Evolutionary conservation across 1,140 invertebrate genomes (phyloP).

Genomic region (Caligus rogercresseyi): DNA sequence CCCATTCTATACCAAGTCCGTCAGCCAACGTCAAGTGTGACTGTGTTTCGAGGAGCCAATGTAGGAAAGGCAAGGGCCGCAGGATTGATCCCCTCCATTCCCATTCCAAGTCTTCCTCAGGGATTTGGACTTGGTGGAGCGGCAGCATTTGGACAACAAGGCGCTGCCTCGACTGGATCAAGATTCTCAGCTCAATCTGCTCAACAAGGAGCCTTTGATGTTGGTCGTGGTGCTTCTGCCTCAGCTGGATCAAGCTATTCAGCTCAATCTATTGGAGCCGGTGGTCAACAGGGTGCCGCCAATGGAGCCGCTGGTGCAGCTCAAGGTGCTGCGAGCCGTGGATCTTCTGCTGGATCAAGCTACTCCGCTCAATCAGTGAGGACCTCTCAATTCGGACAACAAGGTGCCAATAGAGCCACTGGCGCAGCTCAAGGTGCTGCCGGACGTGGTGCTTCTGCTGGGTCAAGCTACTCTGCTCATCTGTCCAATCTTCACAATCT

Average conservation of each 20-base stretch:
- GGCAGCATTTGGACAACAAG: neutral
- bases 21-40: conserved; percentile 9
- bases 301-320: too few species aligned
- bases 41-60: conserved; percentile 16
- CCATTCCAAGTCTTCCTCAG: neutral
- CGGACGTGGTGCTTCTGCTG: neutral
- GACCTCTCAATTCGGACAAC: neutral
- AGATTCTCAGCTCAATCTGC: neutral
- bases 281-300: too few species aligned
- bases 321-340: neutral
- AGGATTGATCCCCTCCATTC: conserved; percentile 9
- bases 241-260: too few species aligned
- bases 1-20: conserved; percentile 12
- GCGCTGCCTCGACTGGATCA: neutral
- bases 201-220: neutral
- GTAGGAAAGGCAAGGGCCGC: conserved; percentile 6
- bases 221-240: neutral
- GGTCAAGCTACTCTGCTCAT: neutral
- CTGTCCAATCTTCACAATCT: neutral
- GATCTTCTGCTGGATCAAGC: neutral
- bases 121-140: neutral
- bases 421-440: too few species aligned
- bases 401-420: too few species aligned
- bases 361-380: neutral
- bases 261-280: too few species aligned